Conservation (phyloP, 2,113 vertebrate species). For the Myodes glareolus region DNA sequence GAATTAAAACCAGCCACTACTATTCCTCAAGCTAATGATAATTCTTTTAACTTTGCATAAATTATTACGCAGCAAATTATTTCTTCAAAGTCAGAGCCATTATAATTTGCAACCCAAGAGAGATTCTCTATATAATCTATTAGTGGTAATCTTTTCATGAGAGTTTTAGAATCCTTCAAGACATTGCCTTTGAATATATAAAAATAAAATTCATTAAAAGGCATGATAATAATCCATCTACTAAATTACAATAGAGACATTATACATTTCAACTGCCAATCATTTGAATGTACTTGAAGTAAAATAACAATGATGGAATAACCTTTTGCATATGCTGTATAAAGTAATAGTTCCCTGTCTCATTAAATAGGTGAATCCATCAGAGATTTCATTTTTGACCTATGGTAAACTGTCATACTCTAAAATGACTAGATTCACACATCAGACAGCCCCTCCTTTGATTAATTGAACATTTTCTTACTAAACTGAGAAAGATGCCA, state of each 20-base stretch:
- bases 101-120: neutral
- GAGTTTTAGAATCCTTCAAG: conserved; percentile 17
- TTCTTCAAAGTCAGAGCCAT: conserved; percentile 48
- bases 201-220: neutral
- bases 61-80: conserved; percentile 26
- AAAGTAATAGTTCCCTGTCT: conserved; percentile 29
- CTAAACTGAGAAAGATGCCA: neutral
- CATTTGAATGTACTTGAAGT: conserved; percentile 9
- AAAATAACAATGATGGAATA: conserved; percentile 5
- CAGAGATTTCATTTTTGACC: neutral
- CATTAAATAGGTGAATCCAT: neutral
- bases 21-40: neutral
- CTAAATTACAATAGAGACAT: neutral
- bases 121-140: conserved; percentile 13
- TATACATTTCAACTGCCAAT: conserved; percentile 18
- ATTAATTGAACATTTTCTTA: neutral
- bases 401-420: neutral
- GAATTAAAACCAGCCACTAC: conserved; percentile 8
- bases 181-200: neutral
- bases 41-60: neutral
- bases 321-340: neutral
- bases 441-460: neutral
- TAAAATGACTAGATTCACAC: conserved; percentile 16
- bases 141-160: conserved; percentile 13
- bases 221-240: neutral